phyloP scores from a whole-genome alignment of 2,113 vertebrate genomes.

The Patagioenas fasciata region DNA sequence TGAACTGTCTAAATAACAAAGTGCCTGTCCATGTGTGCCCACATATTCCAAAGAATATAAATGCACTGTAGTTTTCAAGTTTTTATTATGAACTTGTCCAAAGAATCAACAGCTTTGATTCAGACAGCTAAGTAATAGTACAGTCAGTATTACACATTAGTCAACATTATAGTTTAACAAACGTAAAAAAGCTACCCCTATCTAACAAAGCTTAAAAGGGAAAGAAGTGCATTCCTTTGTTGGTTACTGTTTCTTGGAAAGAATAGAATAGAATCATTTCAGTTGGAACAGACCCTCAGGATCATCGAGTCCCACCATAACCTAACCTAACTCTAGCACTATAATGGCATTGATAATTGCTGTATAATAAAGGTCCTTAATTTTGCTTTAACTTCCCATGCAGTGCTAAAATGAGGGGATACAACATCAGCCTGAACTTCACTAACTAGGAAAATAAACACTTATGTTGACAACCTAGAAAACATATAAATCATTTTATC shows the following conservation, averaged over 20 bases:
- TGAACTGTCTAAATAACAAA: not conserved
- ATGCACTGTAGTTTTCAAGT: not conserved
- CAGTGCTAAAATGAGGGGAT: rapidly evolving
- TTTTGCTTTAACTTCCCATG: not conserved
- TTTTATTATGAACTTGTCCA: not conserved
- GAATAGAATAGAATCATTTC: too few relatives aligned
- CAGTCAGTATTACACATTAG: not conserved
- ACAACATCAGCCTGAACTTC: not conserved
- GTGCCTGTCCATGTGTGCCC: too few relatives aligned
- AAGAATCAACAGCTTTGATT: not conserved
- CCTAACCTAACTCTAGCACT: too few relatives aligned
- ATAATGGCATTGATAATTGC: not conserved
- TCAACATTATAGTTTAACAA: not conserved
- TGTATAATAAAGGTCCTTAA: not conserved
- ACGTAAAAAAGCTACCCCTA: not conserved
- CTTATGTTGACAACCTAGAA: not conserved
- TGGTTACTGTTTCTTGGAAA: not conserved
- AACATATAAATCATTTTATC: not conserved
- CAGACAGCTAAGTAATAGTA: not conserved
- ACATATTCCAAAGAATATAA: not conserved
- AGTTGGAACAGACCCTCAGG: too few relatives aligned
- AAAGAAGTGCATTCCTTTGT: not conserved
- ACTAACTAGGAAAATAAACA: not conserved
- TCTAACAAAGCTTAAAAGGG: not conserved
- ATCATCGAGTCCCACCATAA: too few relatives aligned